Base-by-base conservation (phyloP, 2,113 vertebrate genomes). In the Kryptolebias marmoratus region DNA sequence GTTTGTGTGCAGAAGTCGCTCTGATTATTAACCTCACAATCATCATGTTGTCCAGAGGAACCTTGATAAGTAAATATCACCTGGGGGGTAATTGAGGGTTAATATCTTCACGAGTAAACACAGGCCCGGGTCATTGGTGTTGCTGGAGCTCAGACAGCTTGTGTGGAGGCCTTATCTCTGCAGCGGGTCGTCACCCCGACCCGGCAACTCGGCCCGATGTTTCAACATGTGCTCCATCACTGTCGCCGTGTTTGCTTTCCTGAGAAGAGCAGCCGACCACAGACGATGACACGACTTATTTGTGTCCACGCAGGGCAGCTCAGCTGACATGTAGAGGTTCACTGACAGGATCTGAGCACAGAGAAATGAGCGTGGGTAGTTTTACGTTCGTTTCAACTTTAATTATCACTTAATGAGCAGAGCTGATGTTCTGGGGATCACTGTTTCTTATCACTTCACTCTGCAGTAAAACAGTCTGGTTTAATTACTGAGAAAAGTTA, bases 141-240 rank as follows among this genome's bases (percentile, higher is more conserved):
- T 28, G 22, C 59, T 27, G 32, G 30, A 54, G 64, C n/a, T 65
- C 50, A 53, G 49, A 22, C 64, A 27, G 32, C 52, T 53, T 44
- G 39, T 28, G 66, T 22, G 9, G n/a, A 48, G 7, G 42, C 28
- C 66, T 68, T 68, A 68, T 68, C 66, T 66, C 31, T 54, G 32
- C 12, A 10, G 62, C 6, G 16, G 61, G n/a, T n/a, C 49, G 18
- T 22, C 47, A 32, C 47, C 64, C 55, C 30, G 44, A 58, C 66
- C 66, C 55, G 13, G 15, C 1, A 16, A 39, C 65, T 47, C 32
- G 7, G 14, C 64, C 39, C 36, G 8, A 44, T 9, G 9, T 45
- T 57, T 68, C 66, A 68, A 48, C 66, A 32, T 31, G 53, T 58
- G 53, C 66, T 68, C 66, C 66, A 68, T 68, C 66, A 68, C 55